Evolutionary conservation across 2,113 vertebrate genomes (phyloP), one percentile per base, ranked within the genome.

Genomic region (Perccottus glenii): DNA sequence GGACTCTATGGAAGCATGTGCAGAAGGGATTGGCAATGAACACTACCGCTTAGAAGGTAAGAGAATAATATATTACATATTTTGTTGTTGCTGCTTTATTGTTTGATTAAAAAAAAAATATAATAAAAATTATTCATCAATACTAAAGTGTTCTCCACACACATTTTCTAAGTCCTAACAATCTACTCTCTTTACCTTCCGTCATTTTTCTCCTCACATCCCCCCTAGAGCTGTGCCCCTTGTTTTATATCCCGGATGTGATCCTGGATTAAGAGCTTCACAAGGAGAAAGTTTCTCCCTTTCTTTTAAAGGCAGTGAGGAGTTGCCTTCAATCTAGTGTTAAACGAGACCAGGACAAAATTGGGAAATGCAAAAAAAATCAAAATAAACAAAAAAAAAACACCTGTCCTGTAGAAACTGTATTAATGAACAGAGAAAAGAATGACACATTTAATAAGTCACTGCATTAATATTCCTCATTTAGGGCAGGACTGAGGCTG

Each of bases 11-110:
- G 93, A 97, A 71, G 89, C 92, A 48, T 94, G 94, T 88, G 91
- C 94, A 73, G 94, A 96, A 40, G 75, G 87, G 4, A 90, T 95
- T 74, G 91, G 93, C 35, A 94, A 96, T 72, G 96, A 96, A 81
- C 94, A 95, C 81, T 98, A 96, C 85, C 96, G 94, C 50, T 92
- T 99, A 71, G 95, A 98, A 96, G 96, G 97, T 99, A 95, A 70
- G 85, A 4, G 14, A 11, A 53, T 12, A n/a, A n/a, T 62, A 8
- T 43, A 19, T 11, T 43, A 1, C 1, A 27, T 45, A 49, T 35
- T 50, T 67, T 15, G 5, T 49, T 4, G 7, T 61, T 9, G 33
- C 52, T 9, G 44, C 36, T 46, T 11, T 46, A 3, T 5, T 40
- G 38, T 40, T 40, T 40, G 38, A 40, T 40, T 40, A 3, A 46